A percentile compares a stretch with the other conserved stretches of the same genome.
Evolutionary conservation across 2,113 vertebrate genomes (phyloP).

Genomic region (Catharus fuscescens): DNA sequence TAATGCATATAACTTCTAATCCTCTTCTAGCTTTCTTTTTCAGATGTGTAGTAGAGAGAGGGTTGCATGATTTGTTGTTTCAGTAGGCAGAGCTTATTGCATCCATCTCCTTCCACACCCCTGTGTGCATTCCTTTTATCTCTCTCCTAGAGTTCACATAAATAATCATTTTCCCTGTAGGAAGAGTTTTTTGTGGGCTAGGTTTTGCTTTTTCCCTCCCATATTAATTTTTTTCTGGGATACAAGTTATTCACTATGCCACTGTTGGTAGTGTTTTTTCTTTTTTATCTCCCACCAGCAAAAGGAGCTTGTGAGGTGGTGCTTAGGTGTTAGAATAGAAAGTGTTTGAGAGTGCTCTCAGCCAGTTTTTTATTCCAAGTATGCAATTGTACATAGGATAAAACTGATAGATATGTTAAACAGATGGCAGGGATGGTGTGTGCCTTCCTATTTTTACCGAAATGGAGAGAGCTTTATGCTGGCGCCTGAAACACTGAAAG

Average conservation of each 20-base stretch:
- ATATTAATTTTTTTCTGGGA: background rate
- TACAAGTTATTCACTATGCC: background rate
- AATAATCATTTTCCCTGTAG: background rate
- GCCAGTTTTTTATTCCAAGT: background rate
- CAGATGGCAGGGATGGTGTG: background rate
- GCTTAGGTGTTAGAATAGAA: background rate
- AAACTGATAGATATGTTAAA: background rate
- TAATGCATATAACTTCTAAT: conserved; percentile 62
- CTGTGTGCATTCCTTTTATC: background rate
- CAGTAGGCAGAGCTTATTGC: conserved; percentile 35
- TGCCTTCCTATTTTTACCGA: conserved; percentile 13
- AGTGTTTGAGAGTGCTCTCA: background rate
- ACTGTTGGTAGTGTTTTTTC: background rate
- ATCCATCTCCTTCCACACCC: background rate
- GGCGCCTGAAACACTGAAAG: background rate
- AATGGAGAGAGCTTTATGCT: background rate
- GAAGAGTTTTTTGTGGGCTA: background rate
- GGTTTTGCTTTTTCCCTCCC: background rate
- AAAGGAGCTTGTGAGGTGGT: background rate
- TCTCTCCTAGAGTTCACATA: background rate
- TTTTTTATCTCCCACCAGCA: background rate
- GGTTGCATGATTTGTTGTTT: conserved; percentile 46
- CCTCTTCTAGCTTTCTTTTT: conserved; percentile 52
- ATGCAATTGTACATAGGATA: background rate
- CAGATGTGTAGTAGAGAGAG: conserved; percentile 1